A percentile compares a stretch with the other conserved stretches of the same genome.
phyloP scores from a whole-genome alignment of 2,888 invertebrate genomes.

The Epirrhoe tristata region DNA sequence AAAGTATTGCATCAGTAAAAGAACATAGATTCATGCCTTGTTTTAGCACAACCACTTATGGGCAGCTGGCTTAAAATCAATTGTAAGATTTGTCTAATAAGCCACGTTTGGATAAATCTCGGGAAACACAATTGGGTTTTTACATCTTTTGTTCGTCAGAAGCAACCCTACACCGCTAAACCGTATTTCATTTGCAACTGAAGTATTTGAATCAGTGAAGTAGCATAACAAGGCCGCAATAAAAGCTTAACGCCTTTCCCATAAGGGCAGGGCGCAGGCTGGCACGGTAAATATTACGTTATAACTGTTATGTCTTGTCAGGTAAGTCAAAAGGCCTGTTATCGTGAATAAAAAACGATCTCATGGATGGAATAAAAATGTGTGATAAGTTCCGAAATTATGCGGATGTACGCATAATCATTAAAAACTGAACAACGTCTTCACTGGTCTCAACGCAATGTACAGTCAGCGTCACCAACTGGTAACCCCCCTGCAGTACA shows the following conservation, averaged over 20 bases:
- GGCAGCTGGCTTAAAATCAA: no score
- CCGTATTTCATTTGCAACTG: conserved; percentile 50
- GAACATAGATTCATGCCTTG: no score
- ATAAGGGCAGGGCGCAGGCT: conserved; percentile 47
- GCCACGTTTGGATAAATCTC: no score
- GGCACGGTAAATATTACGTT: conserved; percentile 54
- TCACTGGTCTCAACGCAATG: no score
- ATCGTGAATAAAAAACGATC: background rate
- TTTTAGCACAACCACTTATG: no score
- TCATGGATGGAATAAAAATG: conserved; percentile 1
- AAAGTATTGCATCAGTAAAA: no score
- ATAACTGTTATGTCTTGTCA: conserved; percentile 50
- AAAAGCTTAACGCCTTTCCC: conserved; percentile 57
- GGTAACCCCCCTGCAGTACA: no score
- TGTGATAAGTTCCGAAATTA: background rate
- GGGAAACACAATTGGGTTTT: no score
- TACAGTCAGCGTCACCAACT: no score
- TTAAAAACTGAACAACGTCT: no score
- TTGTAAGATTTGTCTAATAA: no score
- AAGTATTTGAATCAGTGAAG: conserved; percentile 53
- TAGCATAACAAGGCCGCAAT: conserved; percentile 54
- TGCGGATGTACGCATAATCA: conserved; percentile 1
- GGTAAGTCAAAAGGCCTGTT: conserved; percentile 27
- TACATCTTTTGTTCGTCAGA: no score
- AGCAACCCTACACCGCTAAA: conserved; percentile 47